Conservation (phyloP, 2,797 vertebrate species). For the Xenops minutus region DNA sequence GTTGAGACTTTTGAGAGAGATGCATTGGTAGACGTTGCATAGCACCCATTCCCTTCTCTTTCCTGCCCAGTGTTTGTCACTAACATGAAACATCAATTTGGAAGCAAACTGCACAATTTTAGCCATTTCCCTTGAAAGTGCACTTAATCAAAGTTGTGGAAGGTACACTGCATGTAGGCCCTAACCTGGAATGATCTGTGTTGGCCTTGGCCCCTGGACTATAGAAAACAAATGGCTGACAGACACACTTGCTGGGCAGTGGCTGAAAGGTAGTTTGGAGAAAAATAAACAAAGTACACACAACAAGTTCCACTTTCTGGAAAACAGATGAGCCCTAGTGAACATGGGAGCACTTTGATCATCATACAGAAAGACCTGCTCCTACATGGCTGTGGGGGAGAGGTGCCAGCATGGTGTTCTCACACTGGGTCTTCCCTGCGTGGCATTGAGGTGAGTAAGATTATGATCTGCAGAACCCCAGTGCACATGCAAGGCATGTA, state of each 20-base stretch:
- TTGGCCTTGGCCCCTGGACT: background rate
- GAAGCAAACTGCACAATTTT: background rate
- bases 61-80: background rate
- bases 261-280: background rate
- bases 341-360: background rate
- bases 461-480: background rate
- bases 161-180: background rate
- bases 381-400: rapidly evolving
- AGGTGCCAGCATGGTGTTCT: background rate
- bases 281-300: background rate
- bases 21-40: background rate
- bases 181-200: background rate
- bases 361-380: background rate
- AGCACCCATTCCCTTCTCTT: background rate
- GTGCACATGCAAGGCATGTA: background rate
- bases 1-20: background rate
- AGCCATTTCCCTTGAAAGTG: background rate
- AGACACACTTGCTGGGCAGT: background rate
- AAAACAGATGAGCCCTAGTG: background rate
- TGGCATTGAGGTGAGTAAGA: background rate
- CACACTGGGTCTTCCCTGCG: background rate
- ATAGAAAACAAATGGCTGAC: background rate
- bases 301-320: background rate
- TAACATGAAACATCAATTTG: background rate
- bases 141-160: background rate